Evolutionary conservation across 2,113 vertebrate genomes (phyloP).

Genomic region (Anolis carolinensis): DNA sequence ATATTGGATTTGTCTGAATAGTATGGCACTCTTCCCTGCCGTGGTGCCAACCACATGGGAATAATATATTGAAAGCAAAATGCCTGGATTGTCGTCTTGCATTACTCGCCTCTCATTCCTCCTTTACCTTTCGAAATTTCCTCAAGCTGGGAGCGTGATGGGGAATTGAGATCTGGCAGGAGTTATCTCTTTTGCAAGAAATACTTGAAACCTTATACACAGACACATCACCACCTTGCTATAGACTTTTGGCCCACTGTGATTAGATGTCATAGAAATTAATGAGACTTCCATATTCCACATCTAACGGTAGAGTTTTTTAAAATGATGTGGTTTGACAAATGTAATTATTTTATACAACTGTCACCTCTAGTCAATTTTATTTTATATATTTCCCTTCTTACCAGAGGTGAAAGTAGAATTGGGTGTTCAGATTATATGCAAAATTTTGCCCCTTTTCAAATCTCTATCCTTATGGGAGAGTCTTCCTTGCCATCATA

Average conservation of each 20-base stretch:
- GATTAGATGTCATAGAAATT: background rate
- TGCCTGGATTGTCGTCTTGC: background rate
- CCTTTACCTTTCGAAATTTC: no score
- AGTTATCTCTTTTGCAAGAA: background rate
- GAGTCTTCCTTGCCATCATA: no score
- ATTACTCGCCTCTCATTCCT: background rate
- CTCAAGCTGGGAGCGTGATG: background rate
- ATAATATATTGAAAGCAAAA: slow-evolving; percentile 35
- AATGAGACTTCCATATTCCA: background rate
- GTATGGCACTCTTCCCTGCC: background rate
- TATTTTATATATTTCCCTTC: background rate
- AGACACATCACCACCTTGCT: no score
- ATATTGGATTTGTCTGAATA: slow-evolving; percentile 41
- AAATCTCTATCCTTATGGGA: no score
- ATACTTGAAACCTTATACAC: background rate
- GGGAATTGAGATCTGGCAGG: no score
- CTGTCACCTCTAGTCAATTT: no score
- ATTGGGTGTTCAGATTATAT: background rate
- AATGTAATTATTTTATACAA: background rate
- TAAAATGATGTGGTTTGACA: background rate
- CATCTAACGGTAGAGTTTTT: background rate
- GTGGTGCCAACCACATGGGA: background rate
- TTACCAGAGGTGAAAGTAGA: background rate
- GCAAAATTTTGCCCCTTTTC: background rate
- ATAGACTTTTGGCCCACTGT: no score